Evolutionary conservation across 2,113 vertebrate genomes (phyloP).

Genomic region (Garra rufa): DNA sequence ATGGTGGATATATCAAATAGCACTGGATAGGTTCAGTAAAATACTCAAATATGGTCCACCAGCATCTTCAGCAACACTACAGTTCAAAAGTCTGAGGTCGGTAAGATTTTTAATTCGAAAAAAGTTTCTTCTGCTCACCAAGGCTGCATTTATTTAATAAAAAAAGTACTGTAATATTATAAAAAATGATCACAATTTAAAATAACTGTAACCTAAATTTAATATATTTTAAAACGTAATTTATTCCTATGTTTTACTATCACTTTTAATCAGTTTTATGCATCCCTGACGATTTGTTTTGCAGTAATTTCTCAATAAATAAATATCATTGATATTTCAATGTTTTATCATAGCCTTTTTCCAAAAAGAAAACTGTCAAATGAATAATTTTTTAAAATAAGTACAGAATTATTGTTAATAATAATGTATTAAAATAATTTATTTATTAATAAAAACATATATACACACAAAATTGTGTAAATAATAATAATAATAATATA

Average conservation of each 20-base stretch:
- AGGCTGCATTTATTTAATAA: neutral
- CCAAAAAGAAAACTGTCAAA: too few species aligned
- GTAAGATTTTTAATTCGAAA: neutral
- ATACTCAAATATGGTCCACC: neutral
- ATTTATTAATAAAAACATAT: too few species aligned
- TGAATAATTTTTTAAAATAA: too few species aligned
- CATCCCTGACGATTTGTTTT: neutral
- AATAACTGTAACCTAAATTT: neutral
- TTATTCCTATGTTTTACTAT: neutral
- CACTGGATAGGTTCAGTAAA: neutral
- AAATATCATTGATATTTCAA: too few species aligned
- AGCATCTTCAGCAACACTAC: neutral
- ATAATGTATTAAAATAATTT: too few species aligned
- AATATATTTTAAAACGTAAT: neutral
- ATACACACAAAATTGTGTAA: too few species aligned
- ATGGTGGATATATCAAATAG: neutral
- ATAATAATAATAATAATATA: too few species aligned
- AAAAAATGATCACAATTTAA: neutral
- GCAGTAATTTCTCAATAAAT: neutral
- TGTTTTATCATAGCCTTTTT: too few species aligned
- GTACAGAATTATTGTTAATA: too few species aligned
- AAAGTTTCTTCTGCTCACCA: neutral
- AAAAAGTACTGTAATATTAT: neutral
- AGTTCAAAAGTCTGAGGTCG: neutral
- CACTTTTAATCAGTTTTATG: neutral